Conservation (phyloP, 2,113 vertebrate genomes). For the Erinaceus europaeus region DNA sequence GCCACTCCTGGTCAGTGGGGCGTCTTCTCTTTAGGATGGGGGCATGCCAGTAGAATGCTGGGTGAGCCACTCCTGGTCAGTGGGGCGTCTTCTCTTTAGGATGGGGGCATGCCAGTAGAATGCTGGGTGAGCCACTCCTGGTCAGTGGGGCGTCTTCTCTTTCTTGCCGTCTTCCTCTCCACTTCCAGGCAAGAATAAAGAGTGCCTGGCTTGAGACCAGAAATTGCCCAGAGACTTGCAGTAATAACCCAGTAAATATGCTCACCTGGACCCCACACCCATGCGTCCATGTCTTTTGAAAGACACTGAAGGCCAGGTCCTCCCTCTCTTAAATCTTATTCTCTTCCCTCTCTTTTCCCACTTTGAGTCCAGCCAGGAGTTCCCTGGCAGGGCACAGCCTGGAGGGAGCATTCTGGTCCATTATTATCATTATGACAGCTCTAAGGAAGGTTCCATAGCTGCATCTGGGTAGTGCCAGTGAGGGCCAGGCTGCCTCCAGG, state of each 20-base stretch:
- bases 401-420: no score
- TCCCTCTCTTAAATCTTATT: neutral
- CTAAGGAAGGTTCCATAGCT: no score
- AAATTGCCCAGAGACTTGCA: neutral
- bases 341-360: neutral
- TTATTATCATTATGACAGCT: no score
- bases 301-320: neutral
- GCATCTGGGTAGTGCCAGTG: no score
- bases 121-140: neutral
- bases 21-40: neutral
- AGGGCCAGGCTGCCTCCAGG: no score
- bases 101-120: no score
- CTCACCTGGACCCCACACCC: neutral
- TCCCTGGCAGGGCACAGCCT: neutral
- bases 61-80: neutral
- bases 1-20: neutral
- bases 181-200: neutral
- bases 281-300: neutral
- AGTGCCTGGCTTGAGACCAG: neutral
- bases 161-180: neutral
- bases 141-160: neutral
- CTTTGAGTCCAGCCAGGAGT: neutral
- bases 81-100: neutral
- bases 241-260: neutral
- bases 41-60: no score